Conservation (phyloP, 1,140 invertebrate genomes). For the Drosophila ercepeae region DNA sequence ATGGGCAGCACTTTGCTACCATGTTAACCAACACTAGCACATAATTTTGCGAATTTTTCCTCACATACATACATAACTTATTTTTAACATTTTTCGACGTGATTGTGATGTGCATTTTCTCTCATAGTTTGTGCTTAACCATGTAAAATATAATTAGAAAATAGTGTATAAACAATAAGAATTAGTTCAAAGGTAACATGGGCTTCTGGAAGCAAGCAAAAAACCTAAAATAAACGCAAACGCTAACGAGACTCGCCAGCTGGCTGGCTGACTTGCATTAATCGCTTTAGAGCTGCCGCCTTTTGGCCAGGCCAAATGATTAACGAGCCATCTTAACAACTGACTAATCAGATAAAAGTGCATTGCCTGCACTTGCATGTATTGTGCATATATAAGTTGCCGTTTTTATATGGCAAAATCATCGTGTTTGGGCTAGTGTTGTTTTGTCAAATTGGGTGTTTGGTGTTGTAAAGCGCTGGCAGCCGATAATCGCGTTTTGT, state of each 20-base stretch:
- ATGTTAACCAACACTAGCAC: slow-evolving; percentile 3
- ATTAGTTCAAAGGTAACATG: slow-evolving; percentile 72
- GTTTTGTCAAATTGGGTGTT: slow-evolving; percentile 20
- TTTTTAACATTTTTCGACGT: slow-evolving; percentile 74
- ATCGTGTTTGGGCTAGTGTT: slow-evolving; percentile 56
- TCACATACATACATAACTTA: slow-evolving; percentile 64
- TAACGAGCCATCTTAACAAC: slow-evolving; percentile 27
- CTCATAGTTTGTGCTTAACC: slow-evolving; percentile 77
- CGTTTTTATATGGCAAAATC: slow-evolving; percentile 65
- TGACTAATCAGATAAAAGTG: slow-evolving; percentile 49
- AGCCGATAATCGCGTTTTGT: slow-evolving; percentile 58
- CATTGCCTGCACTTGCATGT: slow-evolving; percentile 39
- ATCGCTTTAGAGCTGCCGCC: not conserved
- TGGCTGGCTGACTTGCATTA: slow-evolving; percentile 26
- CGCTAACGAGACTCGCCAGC: slow-evolving; percentile 11
- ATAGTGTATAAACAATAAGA: slow-evolving; percentile 74
- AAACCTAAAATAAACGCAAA: not conserved
- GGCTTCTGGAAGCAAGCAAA: not conserved
- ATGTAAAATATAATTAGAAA: slow-evolving; percentile 72
- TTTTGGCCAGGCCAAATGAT: slow-evolving; percentile 7
- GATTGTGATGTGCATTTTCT: slow-evolving; percentile 73
- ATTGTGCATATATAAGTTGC: slow-evolving; percentile 38
- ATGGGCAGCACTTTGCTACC: slow-evolving; percentile 8
- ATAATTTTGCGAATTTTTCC: slow-evolving; percentile 11
- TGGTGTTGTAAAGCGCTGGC: slow-evolving; percentile 50